These are phyloP conservation scores for Tachina grossa DNA, from an alignment of 2,888 invertebrate genomes.

Conservation along the genomic window DNA sequence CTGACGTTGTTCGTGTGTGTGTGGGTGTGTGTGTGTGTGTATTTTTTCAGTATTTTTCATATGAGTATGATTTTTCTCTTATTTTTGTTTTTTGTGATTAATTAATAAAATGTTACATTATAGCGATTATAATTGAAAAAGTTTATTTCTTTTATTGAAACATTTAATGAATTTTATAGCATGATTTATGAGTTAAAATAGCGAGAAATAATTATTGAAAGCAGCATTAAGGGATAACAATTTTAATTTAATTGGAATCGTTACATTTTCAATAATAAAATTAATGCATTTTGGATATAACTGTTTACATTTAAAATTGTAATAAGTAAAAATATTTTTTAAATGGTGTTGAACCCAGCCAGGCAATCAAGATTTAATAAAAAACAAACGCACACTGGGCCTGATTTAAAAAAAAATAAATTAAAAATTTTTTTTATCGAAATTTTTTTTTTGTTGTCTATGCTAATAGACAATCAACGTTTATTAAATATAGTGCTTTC, in stretches of 20 bases:
- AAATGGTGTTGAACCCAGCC: too few relatives aligned
- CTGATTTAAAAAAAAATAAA: too few relatives aligned
- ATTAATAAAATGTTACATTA: constrained; percentile 60
- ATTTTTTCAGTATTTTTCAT: background rate
- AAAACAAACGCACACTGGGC: too few relatives aligned
- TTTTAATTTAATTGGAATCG: background rate
- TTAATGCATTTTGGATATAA: too few relatives aligned
- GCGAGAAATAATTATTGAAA: background rate
- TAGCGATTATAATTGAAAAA: constrained; percentile 64
- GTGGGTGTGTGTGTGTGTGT: background rate
- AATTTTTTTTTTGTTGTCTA: too few relatives aligned
- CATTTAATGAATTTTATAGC: constrained; percentile 43
- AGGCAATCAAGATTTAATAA: too few relatives aligned
- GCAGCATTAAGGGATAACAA: background rate
- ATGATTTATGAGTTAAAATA: constrained; percentile 52
- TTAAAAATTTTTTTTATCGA: too few relatives aligned
- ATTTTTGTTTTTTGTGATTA: constrained; percentile 46
- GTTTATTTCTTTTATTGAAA: constrained; percentile 48
- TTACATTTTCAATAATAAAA: background rate
- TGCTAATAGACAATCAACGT: too few relatives aligned
- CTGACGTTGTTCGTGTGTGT: background rate
- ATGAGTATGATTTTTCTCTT: background rate
- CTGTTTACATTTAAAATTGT: too few relatives aligned
- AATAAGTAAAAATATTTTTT: too few relatives aligned
- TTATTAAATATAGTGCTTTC: too few relatives aligned